Evolutionary conservation across 2,113 vertebrate species (phyloP).

Genomic region (Oreotrochilus melanogaster): DNA sequence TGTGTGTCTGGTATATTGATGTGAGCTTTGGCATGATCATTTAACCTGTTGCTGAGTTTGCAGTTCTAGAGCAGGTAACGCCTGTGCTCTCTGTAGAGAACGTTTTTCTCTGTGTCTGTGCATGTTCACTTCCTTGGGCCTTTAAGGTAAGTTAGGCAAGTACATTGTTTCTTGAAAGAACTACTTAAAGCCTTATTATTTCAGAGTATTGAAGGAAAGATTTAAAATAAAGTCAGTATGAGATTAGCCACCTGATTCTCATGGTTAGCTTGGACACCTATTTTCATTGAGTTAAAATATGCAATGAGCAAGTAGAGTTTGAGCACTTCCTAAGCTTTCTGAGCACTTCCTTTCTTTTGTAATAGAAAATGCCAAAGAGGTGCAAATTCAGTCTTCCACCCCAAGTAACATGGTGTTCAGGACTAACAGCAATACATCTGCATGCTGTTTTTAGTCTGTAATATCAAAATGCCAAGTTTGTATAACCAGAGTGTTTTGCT

Average conservation of each 20-base stretch:
- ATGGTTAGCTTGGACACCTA: accelerated
- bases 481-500: not conserved
- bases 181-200: not conserved
- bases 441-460: not conserved
- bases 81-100: not conserved
- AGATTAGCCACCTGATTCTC: not conserved
- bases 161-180: not conserved
- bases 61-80: not conserved
- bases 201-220: not conserved
- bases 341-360: not conserved
- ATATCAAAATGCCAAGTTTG: not conserved
- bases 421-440: not conserved
- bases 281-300: not conserved
- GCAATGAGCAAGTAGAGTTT: not conserved
- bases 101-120: constrained; percentile 11
- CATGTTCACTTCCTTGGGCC: not conserved
- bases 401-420: not conserved
- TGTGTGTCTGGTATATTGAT: constrained; percentile 72
- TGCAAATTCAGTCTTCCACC: not conserved
- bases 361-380: not conserved
- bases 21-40: constrained; percentile 44
- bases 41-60: constrained; percentile 37
- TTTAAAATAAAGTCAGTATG: not conserved
- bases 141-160: constrained; percentile 31
- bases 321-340: not conserved